phyloP scores from a whole-genome alignment of 1,140 invertebrate species.

The Drosophila trapezifrons region DNA sequence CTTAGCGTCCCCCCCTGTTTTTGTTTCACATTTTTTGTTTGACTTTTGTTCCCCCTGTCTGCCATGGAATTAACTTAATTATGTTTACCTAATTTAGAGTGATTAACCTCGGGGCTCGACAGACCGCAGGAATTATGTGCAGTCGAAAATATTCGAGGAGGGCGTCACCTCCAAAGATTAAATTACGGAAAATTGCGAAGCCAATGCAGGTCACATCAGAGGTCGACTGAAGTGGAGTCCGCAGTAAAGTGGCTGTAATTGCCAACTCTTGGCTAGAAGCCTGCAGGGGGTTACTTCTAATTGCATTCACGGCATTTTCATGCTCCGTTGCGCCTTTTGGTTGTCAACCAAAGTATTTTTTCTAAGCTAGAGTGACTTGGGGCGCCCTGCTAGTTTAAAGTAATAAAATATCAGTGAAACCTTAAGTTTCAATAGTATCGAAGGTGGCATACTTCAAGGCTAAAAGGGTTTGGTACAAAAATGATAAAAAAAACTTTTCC shows the following conservation, averaged over 20 bases:
- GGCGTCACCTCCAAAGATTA: slow-evolving; percentile 35
- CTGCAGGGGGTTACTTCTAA: slow-evolving; percentile 45
- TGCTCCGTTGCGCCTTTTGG: slow-evolving; percentile 64
- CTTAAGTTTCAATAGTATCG: not conserved
- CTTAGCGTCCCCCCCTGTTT: slow-evolving; percentile 35
- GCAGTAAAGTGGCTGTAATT: slow-evolving; percentile 45
- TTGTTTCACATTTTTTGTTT: slow-evolving; percentile 48
- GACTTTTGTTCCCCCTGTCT: slow-evolving; percentile 40
- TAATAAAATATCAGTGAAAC: not conserved
- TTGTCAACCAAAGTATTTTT: slow-evolving; percentile 52
- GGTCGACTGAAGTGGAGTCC: slow-evolving; percentile 19
- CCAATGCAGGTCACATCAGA: slow-evolving; percentile 30
- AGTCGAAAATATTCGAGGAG: slow-evolving; percentile 28
- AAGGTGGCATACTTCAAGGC: not conserved
- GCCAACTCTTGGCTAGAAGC: slow-evolving; percentile 15
- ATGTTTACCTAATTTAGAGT: slow-evolving; percentile 81
- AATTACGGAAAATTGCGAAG: slow-evolving; percentile 37
- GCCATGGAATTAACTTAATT: slow-evolving; percentile 75
- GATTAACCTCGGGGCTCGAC: slow-evolving; percentile 63
- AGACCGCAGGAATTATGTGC: slow-evolving; percentile 60
- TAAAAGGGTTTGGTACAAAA: not conserved
- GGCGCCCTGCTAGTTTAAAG: slow-evolving; percentile 1
- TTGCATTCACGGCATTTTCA: slow-evolving; percentile 69
- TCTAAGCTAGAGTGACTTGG: slow-evolving; percentile 9
- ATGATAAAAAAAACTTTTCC: not conserved